phyloP scores from a whole-genome alignment of 1,140 invertebrate species.

The Gryon sp. region DNA sequence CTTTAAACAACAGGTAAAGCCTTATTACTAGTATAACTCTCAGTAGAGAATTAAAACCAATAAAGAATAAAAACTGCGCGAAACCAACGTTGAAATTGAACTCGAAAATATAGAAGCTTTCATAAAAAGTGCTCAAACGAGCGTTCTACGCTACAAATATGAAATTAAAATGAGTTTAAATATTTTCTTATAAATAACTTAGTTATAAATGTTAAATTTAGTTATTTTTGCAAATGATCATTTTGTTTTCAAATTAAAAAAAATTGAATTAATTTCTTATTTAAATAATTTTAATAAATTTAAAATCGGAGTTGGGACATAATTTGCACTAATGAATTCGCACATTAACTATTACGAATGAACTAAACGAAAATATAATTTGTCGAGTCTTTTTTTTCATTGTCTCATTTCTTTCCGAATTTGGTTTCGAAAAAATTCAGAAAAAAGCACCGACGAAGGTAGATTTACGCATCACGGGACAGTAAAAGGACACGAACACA shows the following conservation, averaged over 20 bases:
- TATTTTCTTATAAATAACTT: too few relatives aligned
- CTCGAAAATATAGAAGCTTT: constrained; percentile 10
- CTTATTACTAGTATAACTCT: constrained; percentile 50
- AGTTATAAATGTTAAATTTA: too few relatives aligned
- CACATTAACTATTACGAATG: constrained; percentile 18
- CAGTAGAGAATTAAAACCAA: constrained; percentile 1
- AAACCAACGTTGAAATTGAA: constrained; percentile 18
- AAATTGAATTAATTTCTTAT: too few relatives aligned
- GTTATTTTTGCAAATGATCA: too few relatives aligned
- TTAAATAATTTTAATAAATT: too few relatives aligned
- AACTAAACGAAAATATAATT: too few relatives aligned
- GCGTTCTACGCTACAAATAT: too few relatives aligned
- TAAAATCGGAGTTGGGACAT: too few relatives aligned
- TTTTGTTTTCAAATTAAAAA: too few relatives aligned
- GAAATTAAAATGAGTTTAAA: too few relatives aligned
- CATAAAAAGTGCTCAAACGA: constrained; percentile 31
- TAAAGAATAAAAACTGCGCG: constrained; percentile 3
- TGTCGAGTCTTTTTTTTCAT: constrained; percentile 3
- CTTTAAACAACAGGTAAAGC: constrained; percentile 9
- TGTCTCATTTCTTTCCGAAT: background rate
- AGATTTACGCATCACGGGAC: constrained; percentile 29
- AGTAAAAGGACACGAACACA: constrained; percentile 21
- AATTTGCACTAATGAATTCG: constrained; percentile 53
- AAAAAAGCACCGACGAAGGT: constrained; percentile 13
- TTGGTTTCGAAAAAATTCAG: background rate